Conservation (phyloP, 2,113 vertebrate genomes). For the Oreotrochilus melanogaster region DNA sequence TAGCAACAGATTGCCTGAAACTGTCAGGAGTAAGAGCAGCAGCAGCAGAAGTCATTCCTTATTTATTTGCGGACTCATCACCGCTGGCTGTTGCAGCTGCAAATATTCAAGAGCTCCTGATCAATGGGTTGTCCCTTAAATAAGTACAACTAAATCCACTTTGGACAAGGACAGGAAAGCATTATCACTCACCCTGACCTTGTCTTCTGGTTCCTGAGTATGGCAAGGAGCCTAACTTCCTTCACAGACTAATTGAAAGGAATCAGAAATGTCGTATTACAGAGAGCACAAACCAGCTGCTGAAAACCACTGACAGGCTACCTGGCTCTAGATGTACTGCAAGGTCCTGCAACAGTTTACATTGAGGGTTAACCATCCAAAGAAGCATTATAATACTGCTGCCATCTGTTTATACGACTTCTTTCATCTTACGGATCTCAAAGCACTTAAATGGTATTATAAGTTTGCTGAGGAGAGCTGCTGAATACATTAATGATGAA, state of each 20-base stretch:
- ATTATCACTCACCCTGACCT: background rate
- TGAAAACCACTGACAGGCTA: background rate
- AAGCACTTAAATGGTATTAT: background rate
- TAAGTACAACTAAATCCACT: constrained; percentile 58
- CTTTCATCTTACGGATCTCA: constrained; percentile 6
- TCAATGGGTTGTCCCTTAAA: constrained; percentile 37
- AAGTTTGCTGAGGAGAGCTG: background rate
- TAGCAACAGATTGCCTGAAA: constrained; percentile 59
- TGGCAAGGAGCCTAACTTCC: constrained; percentile 38
- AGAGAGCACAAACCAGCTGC: constrained; percentile 39
- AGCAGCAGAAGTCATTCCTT: constrained; percentile 20
- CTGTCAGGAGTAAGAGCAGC: background rate
- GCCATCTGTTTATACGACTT: constrained; percentile 17
- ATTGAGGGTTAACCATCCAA: background rate
- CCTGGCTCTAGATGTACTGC: background rate
- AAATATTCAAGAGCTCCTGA: constrained; percentile 42
- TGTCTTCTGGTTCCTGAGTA: constrained; percentile 29
- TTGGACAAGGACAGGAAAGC: constrained; percentile 50
- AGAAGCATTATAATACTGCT: background rate
- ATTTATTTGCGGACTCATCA: constrained; percentile 21
- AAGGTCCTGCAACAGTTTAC: background rate
- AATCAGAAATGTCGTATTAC: constrained; percentile 28
- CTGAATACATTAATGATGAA: background rate
- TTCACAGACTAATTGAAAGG: constrained; percentile 58
- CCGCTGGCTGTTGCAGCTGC: background rate